Evolutionary conservation across 2,888 invertebrate genomes (phyloP), one percentile per base, ranked within the genome.

Genomic region (Leptopilina myrica): DNA sequence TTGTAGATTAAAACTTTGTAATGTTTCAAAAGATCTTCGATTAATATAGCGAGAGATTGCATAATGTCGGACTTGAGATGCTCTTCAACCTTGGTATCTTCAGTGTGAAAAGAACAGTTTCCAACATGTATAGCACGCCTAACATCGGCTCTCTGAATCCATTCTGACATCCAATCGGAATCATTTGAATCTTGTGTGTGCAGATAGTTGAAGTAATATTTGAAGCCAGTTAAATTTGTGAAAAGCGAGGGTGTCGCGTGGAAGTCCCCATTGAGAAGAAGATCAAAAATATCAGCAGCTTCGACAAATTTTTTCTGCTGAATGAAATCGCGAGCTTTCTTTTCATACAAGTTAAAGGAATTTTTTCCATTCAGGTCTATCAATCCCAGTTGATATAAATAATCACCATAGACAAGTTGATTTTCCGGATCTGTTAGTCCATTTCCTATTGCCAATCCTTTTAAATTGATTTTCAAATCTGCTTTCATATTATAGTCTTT

Each of bases 101-200:
- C 94, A 40, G 93, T 93, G 86, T 95, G 93, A 89, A 96, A 98
- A 0, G 95, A 93, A 40, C 94, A 91, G 85, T 96, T 95, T 3
- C 98, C 98, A 0, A 98, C 98, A 90, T 98, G 98, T 80, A 98
- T 95, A 0, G 95, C 95, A 76, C 93, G 94, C 2, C 97, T 93
- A 0, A 96, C 94, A 65, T 93, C 92, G 67, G 92, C 92, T 62
- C 92, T 92, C 86, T 96, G 95, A 82, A 95, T 91, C 93, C 94
- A 96, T 0, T 93, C 92, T 0, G 93, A 93, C 92, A 95, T 95
- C 81, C 93, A 93, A 84, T 92, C 90, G 46, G 92, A 91, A 15
- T 92, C 91, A 69, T 93, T 93, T 2, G 92, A 90, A 73, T 95
- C 94, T 76, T 93, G 92, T 0, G 95, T 93, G 76, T 94, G 93